These are phyloP conservation scores for Nomada ruficornis DNA, from an alignment of 2,888 invertebrate species.

Conservation along the genomic window DNA sequence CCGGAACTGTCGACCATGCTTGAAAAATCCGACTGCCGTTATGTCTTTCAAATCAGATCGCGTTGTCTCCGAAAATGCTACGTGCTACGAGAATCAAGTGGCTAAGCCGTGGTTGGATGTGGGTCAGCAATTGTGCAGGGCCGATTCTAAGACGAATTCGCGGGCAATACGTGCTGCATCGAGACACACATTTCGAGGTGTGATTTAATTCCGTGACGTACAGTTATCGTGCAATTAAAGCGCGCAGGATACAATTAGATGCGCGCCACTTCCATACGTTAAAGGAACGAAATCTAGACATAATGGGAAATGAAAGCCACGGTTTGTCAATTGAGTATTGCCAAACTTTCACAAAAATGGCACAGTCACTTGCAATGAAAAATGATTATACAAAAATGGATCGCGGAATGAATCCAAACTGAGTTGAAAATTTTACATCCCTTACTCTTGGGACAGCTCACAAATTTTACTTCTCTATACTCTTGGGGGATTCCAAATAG, in stretches of 20 bases:
- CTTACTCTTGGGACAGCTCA: no score
- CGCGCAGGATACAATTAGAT: background rate
- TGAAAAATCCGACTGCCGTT: slow-evolving; percentile 67
- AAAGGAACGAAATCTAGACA: background rate
- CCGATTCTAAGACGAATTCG: slow-evolving; percentile 33
- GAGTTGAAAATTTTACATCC: background rate
- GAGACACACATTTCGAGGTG: slow-evolving; percentile 26
- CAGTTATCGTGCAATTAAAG: slow-evolving; percentile 39
- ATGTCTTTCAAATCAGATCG: slow-evolving; percentile 68
- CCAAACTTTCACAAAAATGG: no score
- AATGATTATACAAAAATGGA: no score
- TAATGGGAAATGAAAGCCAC: no score
- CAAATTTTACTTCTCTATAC: background rate
- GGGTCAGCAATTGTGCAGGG: slow-evolving; percentile 55
- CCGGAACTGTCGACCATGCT: slow-evolving; percentile 10
- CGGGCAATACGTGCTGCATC: background rate
- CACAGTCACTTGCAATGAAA: no score
- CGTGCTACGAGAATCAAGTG: slow-evolving; percentile 54
- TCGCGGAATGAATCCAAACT: background rate
- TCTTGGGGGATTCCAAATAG: no score
- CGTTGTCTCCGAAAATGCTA: slow-evolving; percentile 66
- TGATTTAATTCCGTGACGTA: slow-evolving; percentile 24
- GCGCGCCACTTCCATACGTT: background rate
- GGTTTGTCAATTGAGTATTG: no score
- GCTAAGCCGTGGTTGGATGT: slow-evolving; percentile 42